Percentiles rank a stretch among this genome's conserved stretches.
Conservation (phyloP, 1,140 invertebrate species). For the Scaptodrosophila lebanonensis region DNA sequence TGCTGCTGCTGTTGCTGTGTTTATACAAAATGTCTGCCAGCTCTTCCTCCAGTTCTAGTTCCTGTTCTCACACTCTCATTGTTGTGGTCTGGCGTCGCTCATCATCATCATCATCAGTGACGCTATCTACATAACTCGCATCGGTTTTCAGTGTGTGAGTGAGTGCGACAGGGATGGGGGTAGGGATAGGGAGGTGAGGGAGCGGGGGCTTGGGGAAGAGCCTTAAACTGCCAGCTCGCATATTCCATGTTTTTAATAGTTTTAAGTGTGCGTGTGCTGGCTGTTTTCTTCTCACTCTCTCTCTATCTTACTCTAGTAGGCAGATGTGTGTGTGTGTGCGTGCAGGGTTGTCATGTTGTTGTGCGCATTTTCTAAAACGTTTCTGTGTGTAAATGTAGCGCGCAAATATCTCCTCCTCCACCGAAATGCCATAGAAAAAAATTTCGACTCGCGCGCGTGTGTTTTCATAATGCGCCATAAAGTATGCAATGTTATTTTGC, state of each 20-base stretch:
- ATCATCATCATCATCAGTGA: conserved; percentile 35
- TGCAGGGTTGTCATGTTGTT: conserved; percentile 43
- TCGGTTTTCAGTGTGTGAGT: conserved; percentile 14
- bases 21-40: conserved; percentile 24
- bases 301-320: too few relatives aligned
- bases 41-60: conserved; percentile 2
- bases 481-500: conserved; percentile 75
- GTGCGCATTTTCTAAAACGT: conserved; percentile 67
- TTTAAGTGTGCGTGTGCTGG: conserved; percentile 29
- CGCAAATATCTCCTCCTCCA: conserved; percentile 51
- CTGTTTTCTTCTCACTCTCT: too few relatives aligned
- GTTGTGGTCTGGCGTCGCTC: conserved; percentile 21
- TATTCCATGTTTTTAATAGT: conserved; percentile 59
- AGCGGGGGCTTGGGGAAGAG: conserved; percentile 24
- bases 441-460: too few relatives aligned
- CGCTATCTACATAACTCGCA: conserved; percentile 54
- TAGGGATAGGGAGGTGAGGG: conserved; percentile 3
- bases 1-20: conserved; percentile 58
- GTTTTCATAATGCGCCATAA: conserved; percentile 75
- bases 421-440: too few relatives aligned
- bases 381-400: conserved; percentile 71
- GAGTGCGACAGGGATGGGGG: neutral
- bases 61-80: conserved; percentile 11
- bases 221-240: conserved; percentile 65
- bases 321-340: neutral